A percentile compares a stretch with the other conserved stretches of the same genome.
These are phyloP conservation scores for Trichosurus vulpecula DNA, from an alignment of 2,797 vertebrate species.

Conservation along the genomic window DNA sequence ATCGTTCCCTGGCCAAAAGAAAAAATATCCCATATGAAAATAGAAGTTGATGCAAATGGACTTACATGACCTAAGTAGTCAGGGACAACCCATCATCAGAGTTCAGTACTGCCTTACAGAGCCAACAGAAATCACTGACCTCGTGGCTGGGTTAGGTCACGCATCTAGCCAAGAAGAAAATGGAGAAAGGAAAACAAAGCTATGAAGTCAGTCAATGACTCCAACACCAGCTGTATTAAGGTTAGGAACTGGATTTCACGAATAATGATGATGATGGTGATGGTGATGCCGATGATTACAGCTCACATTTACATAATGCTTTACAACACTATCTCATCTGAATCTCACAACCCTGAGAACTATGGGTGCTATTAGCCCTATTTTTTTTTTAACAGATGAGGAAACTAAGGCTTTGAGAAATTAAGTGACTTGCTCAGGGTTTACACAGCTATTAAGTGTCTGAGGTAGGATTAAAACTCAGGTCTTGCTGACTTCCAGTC, in stretches of 20 bases:
- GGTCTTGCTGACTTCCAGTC: neutral
- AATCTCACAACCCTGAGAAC: neutral
- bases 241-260: neutral
- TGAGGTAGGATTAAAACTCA: neutral
- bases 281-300: neutral
- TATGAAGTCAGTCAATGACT: neutral
- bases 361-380: neutral
- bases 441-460: neutral
- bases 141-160: neutral
- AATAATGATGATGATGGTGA: neutral
- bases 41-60: neutral
- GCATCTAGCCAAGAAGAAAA: neutral
- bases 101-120: neutral
- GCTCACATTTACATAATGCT: neutral
- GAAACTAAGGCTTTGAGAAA: neutral
- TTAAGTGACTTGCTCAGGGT: neutral
- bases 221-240: neutral
- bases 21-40: neutral
- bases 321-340: neutral
- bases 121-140: constrained; percentile 16
- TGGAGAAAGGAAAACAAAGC: neutral
- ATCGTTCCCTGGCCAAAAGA: neutral
- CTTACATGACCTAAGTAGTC: neutral
- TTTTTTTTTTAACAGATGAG: neutral
- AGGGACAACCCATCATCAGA: neutral